Base-by-base conservation (phyloP, 2,797 vertebrate genomes). In the Falco rusticolus region DNA sequence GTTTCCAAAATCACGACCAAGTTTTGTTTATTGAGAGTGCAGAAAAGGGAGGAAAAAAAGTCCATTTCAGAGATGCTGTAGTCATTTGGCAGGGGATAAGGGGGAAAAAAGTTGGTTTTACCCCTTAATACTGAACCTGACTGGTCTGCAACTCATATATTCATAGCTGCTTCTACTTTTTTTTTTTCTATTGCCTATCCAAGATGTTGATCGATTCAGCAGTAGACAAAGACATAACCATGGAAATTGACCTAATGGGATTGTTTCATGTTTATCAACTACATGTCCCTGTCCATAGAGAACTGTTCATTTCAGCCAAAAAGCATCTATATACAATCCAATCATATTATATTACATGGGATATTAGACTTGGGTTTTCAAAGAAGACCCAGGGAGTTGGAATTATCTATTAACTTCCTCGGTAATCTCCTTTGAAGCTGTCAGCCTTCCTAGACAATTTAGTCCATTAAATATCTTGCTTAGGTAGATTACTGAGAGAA, bases 391-490 rank as follows among this genome's bases (percentile, higher is more conserved):
- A 86, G 65, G 82, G 69, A 96, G 68, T 19, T 87, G 51, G 90
- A 95, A 84, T 87, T 92, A 80, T 87, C 87, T 91, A 64, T 89
- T 89, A 94, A 77, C 64, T 80, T 77, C 61, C 39, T 81, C 56
- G 16, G 64, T 90, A 93, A 97, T 64, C 60, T 93, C 71, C 60
- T 87, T 51, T 87, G 75, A 96, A 90, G 60, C 75, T 74, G 26
- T 74, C 78, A 96, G 61, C 33, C 37, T 83, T 95, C 87, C 87
- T 71, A 94, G 78, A 89, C 50, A 77, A 94, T 92, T 95, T 70
- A 95, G 56, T 64, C 81, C 57, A 64, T 83, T 85, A 85, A 95
- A 45, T 59, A n/a, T 59, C 57, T 83, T 92, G 78, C 78, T 59
- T 75, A 78, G 65, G 72, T 41, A 85, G 84, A 70, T 63, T 81